phyloP scores from a whole-genome alignment of 2,113 vertebrate species.

The Hyperopisus bebe region DNA sequence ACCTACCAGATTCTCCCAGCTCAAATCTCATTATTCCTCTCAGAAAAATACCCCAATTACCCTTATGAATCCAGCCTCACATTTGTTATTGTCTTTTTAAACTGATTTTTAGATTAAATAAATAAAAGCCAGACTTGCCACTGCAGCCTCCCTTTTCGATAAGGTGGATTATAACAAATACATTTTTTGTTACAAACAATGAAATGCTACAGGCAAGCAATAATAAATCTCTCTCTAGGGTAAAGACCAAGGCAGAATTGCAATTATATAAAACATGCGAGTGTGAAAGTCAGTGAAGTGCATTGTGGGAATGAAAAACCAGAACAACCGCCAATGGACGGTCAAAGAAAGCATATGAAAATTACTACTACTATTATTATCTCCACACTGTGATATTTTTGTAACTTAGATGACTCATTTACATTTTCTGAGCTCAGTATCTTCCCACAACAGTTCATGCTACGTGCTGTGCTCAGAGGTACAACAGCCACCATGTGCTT shows the following conservation, averaged over 20 bases:
- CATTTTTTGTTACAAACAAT: not conserved
- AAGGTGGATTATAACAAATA: conserved; percentile 8
- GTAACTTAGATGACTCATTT: not conserved
- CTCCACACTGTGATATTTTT: not conserved
- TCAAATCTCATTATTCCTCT: conserved; percentile 16
- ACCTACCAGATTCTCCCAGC: not conserved
- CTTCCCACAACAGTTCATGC: not conserved
- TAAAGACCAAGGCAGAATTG: not conserved
- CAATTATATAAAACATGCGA: not conserved
- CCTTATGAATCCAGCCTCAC: not conserved
- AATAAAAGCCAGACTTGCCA: conserved; percentile 7
- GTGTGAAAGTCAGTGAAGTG: not conserved
- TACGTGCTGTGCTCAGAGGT: not conserved
- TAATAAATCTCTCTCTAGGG: not conserved
- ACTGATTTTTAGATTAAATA: conserved; percentile 15
- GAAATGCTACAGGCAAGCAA: conserved; percentile 11
- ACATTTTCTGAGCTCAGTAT: not conserved
- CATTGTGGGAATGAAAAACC: not conserved
- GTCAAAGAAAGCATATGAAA: not conserved
- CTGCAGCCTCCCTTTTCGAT: not conserved
- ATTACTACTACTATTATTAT: not conserved
- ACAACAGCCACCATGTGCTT: not conserved
- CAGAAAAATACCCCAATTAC: conserved; percentile 11
- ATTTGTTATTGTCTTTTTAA: conserved; percentile 12
- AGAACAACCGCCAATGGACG: not conserved